Evolutionary conservation across 2,888 invertebrate species (phyloP).

Genomic region (Tetrapedia diversipes): DNA sequence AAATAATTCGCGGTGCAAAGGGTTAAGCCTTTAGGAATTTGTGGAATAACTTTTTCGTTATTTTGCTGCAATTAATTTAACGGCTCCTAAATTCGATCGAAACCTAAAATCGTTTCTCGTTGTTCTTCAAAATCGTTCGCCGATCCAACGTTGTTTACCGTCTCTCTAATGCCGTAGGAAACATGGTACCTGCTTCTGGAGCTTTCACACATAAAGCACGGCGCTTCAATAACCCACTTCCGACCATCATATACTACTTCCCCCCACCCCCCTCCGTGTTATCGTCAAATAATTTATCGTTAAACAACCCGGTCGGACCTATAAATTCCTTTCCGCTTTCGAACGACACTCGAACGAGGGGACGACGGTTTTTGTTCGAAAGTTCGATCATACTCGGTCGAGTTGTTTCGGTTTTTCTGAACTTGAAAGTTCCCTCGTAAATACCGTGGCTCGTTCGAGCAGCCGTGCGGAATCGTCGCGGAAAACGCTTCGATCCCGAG

Average conservation of each 20-base stretch:
- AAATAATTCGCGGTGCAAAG: too few species aligned
- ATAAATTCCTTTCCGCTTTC: conserved; percentile 13
- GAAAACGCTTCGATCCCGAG: conserved; percentile 20
- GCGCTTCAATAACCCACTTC: neutral
- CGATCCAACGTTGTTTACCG: too few species aligned
- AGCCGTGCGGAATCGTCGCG: conserved; percentile 21
- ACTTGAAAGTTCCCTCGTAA: conserved; percentile 32
- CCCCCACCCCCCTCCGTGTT: neutral
- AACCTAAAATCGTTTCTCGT: too few species aligned
- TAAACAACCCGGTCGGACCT: conserved; percentile 1
- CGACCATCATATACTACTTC: neutral
- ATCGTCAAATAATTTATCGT: neutral
- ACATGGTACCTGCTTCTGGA: too few species aligned
- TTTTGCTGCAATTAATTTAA: too few species aligned
- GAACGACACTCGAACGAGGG: neutral
- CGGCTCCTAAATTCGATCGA: too few species aligned
- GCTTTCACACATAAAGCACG: too few species aligned
- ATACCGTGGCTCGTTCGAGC: conserved; percentile 4
- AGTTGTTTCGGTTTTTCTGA: conserved; percentile 20
- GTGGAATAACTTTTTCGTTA: too few species aligned
- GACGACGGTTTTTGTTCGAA: conserved; percentile 1
- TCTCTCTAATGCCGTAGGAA: too few species aligned
- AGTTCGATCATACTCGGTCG: conserved; percentile 15
- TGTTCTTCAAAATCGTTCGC: too few species aligned
- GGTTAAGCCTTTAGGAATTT: too few species aligned